Evolutionary conservation across 2,888 invertebrate species (phyloP).

Genomic region (Zelleria hepariella): DNA sequence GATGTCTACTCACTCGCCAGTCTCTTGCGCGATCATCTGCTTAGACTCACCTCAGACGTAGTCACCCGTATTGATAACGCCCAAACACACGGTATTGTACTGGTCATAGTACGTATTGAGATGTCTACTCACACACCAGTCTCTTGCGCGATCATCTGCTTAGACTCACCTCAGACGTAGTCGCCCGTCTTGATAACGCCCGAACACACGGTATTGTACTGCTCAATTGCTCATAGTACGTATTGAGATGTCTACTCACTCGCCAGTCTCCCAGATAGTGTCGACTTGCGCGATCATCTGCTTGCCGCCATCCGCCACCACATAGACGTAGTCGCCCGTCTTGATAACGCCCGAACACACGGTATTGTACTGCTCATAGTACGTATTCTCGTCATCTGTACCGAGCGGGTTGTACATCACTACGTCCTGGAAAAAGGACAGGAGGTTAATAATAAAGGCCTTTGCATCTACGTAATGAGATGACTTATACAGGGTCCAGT

Average conservation of each 20-base stretch:
- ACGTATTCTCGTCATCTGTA: slow-evolving; percentile 83
- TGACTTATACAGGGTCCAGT: too few species aligned
- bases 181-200: slow-evolving; percentile 92
- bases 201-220: slow-evolving; percentile 87
- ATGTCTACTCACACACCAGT: slow-evolving; percentile 81
- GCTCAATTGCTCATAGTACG: slow-evolving; percentile 79
- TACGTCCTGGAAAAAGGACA: too few species aligned
- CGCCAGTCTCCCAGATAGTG: slow-evolving; percentile 92
- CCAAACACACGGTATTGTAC: slow-evolving; percentile 86
- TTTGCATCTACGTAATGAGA: too few species aligned
- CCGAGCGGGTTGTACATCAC: slow-evolving; percentile 77
- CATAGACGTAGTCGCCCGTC: slow-evolving; percentile 95
- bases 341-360: slow-evolving; percentile 86
- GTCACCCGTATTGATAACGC: slow-evolving; percentile 91
- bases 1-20: slow-evolving; percentile 79
- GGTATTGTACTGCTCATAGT: slow-evolving; percentile 94
- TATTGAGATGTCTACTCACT: slow-evolving; percentile 70
- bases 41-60: slow-evolving; percentile 95
- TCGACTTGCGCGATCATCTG: slow-evolving; percentile 95
- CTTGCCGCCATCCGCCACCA: slow-evolving; percentile 90
- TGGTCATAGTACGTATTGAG: slow-evolving; percentile 91
- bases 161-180: slow-evolving; percentile 93
- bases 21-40: slow-evolving; percentile 92
- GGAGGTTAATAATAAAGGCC: too few species aligned
- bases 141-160: slow-evolving; percentile 92